Conservation (phyloP, 2,888 invertebrate genomes). For the Mythimna vitellina region DNA sequence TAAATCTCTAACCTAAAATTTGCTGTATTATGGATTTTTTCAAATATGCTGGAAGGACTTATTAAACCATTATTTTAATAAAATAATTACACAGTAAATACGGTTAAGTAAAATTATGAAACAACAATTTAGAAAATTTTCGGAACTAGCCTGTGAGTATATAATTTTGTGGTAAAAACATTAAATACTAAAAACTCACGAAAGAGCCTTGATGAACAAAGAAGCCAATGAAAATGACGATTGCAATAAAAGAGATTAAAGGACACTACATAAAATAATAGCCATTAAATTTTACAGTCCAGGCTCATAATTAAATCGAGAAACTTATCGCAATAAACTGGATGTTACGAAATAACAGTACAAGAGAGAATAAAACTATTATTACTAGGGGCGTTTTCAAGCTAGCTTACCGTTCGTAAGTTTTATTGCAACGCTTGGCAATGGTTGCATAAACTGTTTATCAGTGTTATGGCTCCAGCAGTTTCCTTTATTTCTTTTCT, state of each 20-base stretch:
- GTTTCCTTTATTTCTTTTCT: background rate
- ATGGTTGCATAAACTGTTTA: slow-evolving; percentile 37
- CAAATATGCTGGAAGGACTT: background rate
- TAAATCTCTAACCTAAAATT: no score
- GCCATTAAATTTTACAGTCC: slow-evolving; percentile 48
- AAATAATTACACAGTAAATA: no score
- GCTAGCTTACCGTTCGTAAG: slow-evolving; percentile 40
- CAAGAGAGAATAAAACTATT: slow-evolving; percentile 61
- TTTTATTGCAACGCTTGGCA: slow-evolving; percentile 40
- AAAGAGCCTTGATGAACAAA: background rate
- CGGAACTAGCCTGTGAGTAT: background rate
- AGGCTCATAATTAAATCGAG: slow-evolving; percentile 58
- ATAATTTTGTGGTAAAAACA: background rate
- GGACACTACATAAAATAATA: slow-evolving; percentile 44
- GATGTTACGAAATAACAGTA: slow-evolving; percentile 57
- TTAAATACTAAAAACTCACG: background rate
- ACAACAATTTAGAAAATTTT: background rate
- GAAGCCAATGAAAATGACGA: background rate
- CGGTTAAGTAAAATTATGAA: background rate
- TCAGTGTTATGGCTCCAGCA: background rate
- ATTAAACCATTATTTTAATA: background rate
- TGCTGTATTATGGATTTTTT: background rate
- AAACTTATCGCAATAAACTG: slow-evolving; percentile 61
- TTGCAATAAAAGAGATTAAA: slow-evolving; percentile 22
- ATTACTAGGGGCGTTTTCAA: slow-evolving; percentile 49